Evolutionary conservation across 1,140 invertebrate species (phyloP), one percentile per base, ranked within the genome.

Genomic region (Zaprionus inermis): DNA sequence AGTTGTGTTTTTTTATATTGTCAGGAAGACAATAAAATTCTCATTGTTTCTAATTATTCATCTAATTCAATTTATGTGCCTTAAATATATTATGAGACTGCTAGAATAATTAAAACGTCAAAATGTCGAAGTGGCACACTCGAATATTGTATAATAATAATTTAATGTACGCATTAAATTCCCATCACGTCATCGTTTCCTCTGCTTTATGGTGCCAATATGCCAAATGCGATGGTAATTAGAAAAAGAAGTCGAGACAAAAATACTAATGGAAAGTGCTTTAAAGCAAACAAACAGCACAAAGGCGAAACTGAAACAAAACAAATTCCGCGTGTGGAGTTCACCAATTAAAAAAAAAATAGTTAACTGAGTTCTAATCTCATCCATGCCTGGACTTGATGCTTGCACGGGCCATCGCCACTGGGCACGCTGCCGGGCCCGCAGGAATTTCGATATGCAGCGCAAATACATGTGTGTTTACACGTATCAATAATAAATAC

Each of bases 241-340:
- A 86, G 51, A 69, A 69, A 66, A 69, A 66, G 24, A 58, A 69
- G 55, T 88, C 82, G 82, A 79, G 79, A 72, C 72, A 12, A 32
- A 72, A 79, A 86, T 86, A 86, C 69, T 77, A 86, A 86, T 79
- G 65, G 72, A 44, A 56, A 64, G 51, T 67, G 60, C 46, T 63
- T 44, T 20, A 38, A 32, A 46, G 38, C 32, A 36, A 32, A 54
- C 49, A 41, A 54, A 30, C 28, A 32, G 55, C 10, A 22, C 44
- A 49, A 49, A 41, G 12, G 44, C 6, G 12, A 24, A 61, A 38
- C 36, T 18, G 24, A 32, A 67, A 52, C 7, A 36, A 55, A 34
- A 22, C 49, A 65, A 71, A 52, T 57, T 7, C 20, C 9, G 7
- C 34, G 20, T 41, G 18, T 58, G 32, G 32, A 41, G 28, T 67